Conservation (phyloP, 2,888 invertebrate species). For the Lamellibrachia satsuma region DNA sequence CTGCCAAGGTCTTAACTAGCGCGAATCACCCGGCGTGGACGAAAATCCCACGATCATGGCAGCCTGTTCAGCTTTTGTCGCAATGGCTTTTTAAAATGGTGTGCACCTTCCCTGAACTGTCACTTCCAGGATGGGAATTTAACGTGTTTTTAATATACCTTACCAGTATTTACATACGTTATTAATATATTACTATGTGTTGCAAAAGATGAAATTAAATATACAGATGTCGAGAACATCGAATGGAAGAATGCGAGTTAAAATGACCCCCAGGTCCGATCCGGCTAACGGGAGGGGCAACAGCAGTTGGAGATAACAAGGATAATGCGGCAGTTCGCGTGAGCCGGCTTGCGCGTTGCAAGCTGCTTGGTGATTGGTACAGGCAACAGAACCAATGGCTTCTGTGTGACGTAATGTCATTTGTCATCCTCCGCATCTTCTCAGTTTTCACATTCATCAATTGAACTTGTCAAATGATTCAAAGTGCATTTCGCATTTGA, state of each 20-base stretch:
- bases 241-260: background rate
- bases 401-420: background rate
- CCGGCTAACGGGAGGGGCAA: background rate
- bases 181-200: background rate
- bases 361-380: constrained; percentile 10
- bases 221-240: background rate
- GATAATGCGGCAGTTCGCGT: constrained; percentile 17
- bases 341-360: constrained; percentile 3
- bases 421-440: background rate
- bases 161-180: background rate
- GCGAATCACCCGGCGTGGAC: constrained; percentile 9
- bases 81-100: background rate
- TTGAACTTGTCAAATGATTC: background rate
- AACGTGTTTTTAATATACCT: background rate
- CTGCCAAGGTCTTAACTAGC: constrained; percentile 7
- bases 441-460: background rate
- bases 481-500: background rate
- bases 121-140: background rate
- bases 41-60: constrained; percentile 5
- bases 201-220: background rate
- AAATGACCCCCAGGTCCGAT: background rate
- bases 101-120: background rate
- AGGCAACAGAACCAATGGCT: background rate
- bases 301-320: constrained; percentile 3
- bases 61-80: constrained; percentile 7